Evolutionary conservation across 2,888 invertebrate genomes (phyloP), one percentile per base, ranked within the genome.

Genomic region (Scaptodrosophila latifasciaeformis): DNA sequence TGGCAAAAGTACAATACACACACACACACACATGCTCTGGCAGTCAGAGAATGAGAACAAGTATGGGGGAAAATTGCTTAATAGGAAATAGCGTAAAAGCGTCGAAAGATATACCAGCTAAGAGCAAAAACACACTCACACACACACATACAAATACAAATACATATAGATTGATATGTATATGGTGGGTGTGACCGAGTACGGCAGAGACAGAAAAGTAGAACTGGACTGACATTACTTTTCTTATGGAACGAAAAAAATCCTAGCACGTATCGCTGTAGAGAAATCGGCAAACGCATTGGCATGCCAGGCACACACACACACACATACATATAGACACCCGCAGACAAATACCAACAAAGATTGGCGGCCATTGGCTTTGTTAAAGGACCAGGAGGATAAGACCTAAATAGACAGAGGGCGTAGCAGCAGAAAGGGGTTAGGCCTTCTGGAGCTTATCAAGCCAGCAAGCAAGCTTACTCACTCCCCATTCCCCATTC

Each of bases 241-340:
- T 50, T 47, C 49, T 43, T 40, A 18, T 17, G 31, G 10, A 47
- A 13, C 18, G 27, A 40, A 42, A 46, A 48, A 69, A 75, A 75
- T 79, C 79, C 64, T 67, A 67, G 67, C 81, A 81, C 81, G 77
- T 81, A 75, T 75, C 79, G 62, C 68, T 65, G 71, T 71, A 55
- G 65, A 81, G 69, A 77, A 77, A 77, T 77, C 81, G 69, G 62
- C 63, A 67, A 70, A 75, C 80, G 81, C 77, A 75, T 78, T 75
- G 77, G 69, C 69, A 81, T 81, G 67, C 65, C 57, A 12, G 19
- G 4, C n/a, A 43, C 35, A 31, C 40, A 18, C 24, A 40, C 39
- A 40, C 9, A 40, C 39, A 40, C 39, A 40, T 19, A 39, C 39
- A 39, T 19, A 39, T 10, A 7, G 2, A 19, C 19, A 39, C 39